Conservation (phyloP, 2,888 invertebrate species). For the Mylabris sibirica region DNA sequence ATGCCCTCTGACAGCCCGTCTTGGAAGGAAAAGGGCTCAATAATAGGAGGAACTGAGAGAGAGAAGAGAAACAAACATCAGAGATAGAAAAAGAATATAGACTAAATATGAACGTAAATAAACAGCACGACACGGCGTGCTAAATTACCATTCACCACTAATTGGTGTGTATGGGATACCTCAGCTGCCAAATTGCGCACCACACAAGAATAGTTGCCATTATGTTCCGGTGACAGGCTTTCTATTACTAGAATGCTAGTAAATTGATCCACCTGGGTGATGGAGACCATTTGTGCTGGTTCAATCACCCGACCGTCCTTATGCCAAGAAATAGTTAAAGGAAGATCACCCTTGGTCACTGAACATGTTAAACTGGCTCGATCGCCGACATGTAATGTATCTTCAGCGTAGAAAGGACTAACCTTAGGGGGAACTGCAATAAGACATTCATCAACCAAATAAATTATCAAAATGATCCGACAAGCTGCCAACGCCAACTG, state of each 20-base stretch:
- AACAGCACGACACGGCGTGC: slow-evolving; percentile 59
- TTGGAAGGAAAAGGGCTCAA: slow-evolving; percentile 86
- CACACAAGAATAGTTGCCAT: slow-evolving; percentile 80
- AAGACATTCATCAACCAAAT: slow-evolving; percentile 38
- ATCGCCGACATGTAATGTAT: slow-evolving; percentile 76
- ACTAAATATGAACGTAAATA: slow-evolving; percentile 53
- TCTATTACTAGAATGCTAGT: slow-evolving; percentile 81
- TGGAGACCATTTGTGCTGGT: slow-evolving; percentile 68
- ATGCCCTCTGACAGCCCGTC: slow-evolving; percentile 83
- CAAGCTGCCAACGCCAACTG: slow-evolving; percentile 5
- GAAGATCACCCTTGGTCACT: slow-evolving; percentile 78
- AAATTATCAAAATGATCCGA: slow-evolving; percentile 15
- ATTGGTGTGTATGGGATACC: slow-evolving; percentile 75
- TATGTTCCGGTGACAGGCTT: slow-evolving; percentile 77
- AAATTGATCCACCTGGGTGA: slow-evolving; percentile 78
- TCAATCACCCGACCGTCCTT: slow-evolving; percentile 75
- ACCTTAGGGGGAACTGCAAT: slow-evolving; percentile 79
- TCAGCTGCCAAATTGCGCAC: slow-evolving; percentile 77
- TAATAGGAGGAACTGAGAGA: slow-evolving; percentile 81
- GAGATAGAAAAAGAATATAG: slow-evolving; percentile 65
- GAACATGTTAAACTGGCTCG: slow-evolving; percentile 78
- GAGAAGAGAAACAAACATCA: slow-evolving; percentile 67
- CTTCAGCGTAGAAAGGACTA: slow-evolving; percentile 75
- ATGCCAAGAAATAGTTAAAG: slow-evolving; percentile 78
- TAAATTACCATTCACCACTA: slow-evolving; percentile 80